Percentiles rank a stretch among this genome's conserved stretches.
phyloP scores from a whole-genome alignment of 2,888 invertebrate genomes.

The Pristionchus fissidentatus region DNA sequence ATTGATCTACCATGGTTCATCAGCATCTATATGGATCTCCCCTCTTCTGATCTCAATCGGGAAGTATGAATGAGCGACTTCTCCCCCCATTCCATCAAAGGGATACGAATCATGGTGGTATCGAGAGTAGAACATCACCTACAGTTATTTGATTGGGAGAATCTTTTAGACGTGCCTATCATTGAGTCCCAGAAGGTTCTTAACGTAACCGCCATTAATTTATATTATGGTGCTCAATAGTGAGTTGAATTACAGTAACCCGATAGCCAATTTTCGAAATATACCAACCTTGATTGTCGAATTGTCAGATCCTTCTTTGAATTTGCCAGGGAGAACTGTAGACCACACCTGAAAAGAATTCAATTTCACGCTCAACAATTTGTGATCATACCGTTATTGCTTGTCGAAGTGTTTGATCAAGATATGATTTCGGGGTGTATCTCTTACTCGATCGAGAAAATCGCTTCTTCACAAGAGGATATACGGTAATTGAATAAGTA shows the following conservation, averaged over 20 bases:
- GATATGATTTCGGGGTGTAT: constrained; percentile 29
- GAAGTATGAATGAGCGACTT: constrained; percentile 71
- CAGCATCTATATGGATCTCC: constrained; percentile 92
- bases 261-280: background rate
- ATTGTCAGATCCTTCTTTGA: constrained; percentile 1
- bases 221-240: too few species aligned
- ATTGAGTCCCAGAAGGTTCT: constrained; percentile 62
- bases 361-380: background rate
- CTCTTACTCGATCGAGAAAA: constrained; percentile 37
- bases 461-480: constrained; percentile 11
- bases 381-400: constrained; percentile 16
- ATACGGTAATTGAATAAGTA: constrained; percentile 14
- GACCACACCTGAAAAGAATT: constrained; percentile 17
- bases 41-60: constrained; percentile 78
- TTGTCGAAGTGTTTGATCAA: constrained; percentile 15
- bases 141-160: constrained; percentile 71
- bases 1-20: constrained; percentile 85
- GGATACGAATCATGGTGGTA: constrained; percentile 64
- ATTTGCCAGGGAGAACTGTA: constrained; percentile 15
- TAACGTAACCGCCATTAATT: constrained; percentile 49
- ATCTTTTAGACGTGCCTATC: constrained; percentile 64
- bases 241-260: too few species aligned
- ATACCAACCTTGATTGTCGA: constrained; percentile 16
- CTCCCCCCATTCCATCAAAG: constrained; percentile 70
- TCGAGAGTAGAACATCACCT: constrained; percentile 61